Evolutionary conservation across 2,888 invertebrate species (phyloP), one percentile per base, ranked within the genome.

Genomic region (Lasioglossum calceatum): DNA sequence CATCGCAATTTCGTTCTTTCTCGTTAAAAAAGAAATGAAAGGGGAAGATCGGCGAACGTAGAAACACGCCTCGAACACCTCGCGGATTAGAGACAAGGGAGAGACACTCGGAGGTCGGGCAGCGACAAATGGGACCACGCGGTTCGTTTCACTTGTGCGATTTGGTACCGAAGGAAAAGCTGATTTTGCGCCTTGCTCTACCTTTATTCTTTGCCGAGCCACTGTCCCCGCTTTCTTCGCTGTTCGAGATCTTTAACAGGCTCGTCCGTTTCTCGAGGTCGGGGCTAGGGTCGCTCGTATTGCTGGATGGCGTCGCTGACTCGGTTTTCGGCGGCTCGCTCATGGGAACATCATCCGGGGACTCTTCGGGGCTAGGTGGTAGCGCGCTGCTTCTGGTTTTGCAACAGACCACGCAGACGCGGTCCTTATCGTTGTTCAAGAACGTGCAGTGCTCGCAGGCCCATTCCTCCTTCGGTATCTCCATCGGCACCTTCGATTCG

Each of bases 361-460:
- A 75, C 7, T 85, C 85, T n/a, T 47, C 70, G 36, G 23, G 85
- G 42, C 77, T 87, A 1, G 93, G 92, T 3, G 93, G 94, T 10
- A 95, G 82, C 8, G 94, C 95, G 81, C 94, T 93, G 86, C 92
- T 94, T 58, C 93, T 94, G 0, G 98, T 98, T 94, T 98, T 98
- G 93, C 98, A 98, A 94, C 98, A 99, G 77, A 98, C 97, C 23
- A 96, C 96, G 93, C 98, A 98, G 64, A 98, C 97, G 91, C 97
- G 97, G 0, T 97, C 97, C 36, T 97, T 97, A 0, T 97, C 96
- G 86, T 97, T 97, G 94, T 99, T 99, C 4, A 98, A 97, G 94
- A 97, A 98, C 0, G 98, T 99, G 94, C 98, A 99, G 93, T 98
- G 98, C 93, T 98, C 98, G 94, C 98, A 99, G 88, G 98, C 97